Conservation (phyloP, 1,140 invertebrate species). For the Ditylenchus dipsaci region DNA sequence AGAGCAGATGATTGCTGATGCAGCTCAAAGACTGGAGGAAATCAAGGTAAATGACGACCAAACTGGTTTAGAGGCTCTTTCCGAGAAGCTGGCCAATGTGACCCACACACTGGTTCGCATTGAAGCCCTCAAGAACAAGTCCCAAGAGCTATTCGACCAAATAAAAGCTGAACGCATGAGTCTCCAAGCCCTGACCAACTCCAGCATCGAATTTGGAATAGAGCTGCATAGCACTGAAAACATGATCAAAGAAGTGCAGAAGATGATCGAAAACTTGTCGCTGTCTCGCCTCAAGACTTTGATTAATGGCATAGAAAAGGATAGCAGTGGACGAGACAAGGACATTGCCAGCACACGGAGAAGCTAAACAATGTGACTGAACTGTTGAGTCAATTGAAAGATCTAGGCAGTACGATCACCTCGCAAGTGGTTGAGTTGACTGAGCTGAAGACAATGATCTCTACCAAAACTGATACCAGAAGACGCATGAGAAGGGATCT, state of each 20-base stretch:
- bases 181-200: conserved; percentile 10
- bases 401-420: conserved; percentile 1
- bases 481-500: not conserved
- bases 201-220: conserved; percentile 12
- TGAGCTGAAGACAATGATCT: conserved; percentile 13
- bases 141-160: not conserved
- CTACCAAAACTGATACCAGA: conserved; percentile 3
- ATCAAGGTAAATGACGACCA: conserved; percentile 8
- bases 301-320: conserved; percentile 37
- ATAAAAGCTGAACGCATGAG: conserved; percentile 1
- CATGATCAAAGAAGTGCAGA: conserved; percentile 19
- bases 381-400: conserved; percentile 9
- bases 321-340: conserved; percentile 8
- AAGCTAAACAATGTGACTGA: conserved; percentile 17
- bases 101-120: conserved; percentile 4
- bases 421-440: conserved; percentile 9
- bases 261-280: conserved; percentile 25
- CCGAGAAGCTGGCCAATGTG: conserved; percentile 3
- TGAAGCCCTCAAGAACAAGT: conserved; percentile 12
- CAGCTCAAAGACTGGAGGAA: conserved; percentile 29
- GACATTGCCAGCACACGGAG: not conserved
- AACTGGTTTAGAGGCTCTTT: not conserved
- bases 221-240: conserved; percentile 10
- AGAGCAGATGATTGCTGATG: conserved; percentile 35
- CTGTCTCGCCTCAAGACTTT: conserved; percentile 27